Percentiles rank a stretch among this genome's conserved stretches.
These are phyloP conservation scores for Anagyrus pseudococci DNA, from an alignment of 2,888 invertebrate species.

Conservation along the genomic window DNA sequence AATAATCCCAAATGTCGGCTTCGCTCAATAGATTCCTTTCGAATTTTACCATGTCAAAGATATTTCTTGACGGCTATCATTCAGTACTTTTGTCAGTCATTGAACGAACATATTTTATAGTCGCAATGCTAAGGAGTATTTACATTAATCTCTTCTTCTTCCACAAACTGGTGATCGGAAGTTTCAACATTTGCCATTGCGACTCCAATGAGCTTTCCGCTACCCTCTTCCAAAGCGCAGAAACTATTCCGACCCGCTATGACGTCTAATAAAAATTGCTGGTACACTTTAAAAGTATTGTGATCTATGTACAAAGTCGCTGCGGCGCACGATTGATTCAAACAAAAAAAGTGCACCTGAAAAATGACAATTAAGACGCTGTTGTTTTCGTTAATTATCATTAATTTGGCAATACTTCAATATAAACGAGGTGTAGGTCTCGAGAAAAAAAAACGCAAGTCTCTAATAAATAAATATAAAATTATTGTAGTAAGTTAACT, in stretches of 20 bases:
- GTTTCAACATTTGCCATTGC: slow-evolving; percentile 28
- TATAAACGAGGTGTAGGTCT: no score
- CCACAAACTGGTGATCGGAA: no score
- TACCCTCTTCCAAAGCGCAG: slow-evolving; percentile 46
- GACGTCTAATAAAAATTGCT: slow-evolving; percentile 30
- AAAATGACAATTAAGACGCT: not conserved
- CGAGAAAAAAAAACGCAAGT: not conserved
- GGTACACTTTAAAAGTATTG: slow-evolving; percentile 17
- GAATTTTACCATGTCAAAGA: slow-evolving; percentile 9
- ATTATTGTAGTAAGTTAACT: no score
- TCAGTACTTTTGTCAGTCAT: no score
- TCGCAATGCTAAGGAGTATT: no score
- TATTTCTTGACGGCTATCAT: not conserved
- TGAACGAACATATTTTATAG: no score
- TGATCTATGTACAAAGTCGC: slow-evolving; percentile 19
- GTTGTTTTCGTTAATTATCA: no score
- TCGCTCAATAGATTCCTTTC: slow-evolving; percentile 2
- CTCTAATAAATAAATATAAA: not conserved
- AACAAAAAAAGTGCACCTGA: slow-evolving; percentile 24
- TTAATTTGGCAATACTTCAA: no score
- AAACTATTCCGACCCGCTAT: slow-evolving; percentile 39
- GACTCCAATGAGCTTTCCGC: slow-evolving; percentile 42
- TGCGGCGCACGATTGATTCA: not conserved
- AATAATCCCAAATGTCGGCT: slow-evolving; percentile 25
- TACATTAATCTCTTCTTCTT: no score